These are phyloP conservation scores for Ophiodon elongatus DNA, from an alignment of 2,113 vertebrate species.

Conservation along the genomic window DNA sequence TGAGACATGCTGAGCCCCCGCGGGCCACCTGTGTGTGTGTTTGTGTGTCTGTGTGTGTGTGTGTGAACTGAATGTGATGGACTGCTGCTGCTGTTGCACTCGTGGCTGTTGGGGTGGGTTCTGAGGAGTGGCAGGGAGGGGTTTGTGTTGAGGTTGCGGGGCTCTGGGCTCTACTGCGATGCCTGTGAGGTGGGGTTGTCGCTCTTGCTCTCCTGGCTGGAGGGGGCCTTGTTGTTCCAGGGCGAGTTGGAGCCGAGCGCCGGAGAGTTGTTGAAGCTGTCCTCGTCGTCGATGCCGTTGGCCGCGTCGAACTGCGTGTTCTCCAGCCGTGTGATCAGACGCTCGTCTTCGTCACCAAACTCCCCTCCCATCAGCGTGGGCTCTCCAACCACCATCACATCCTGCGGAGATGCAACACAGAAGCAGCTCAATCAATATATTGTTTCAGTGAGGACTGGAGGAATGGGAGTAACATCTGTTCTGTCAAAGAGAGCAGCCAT, in stretches of 20 bases:
- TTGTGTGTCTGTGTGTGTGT: neutral
- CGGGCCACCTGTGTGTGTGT: slow-evolving; percentile 35
- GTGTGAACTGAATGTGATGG: slow-evolving; percentile 4
- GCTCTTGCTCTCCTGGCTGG: slow-evolving; percentile 99
- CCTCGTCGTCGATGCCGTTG: slow-evolving; percentile 98
- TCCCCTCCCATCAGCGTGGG: slow-evolving; percentile 99
- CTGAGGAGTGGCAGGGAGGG: slow-evolving; percentile 52
- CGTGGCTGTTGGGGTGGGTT: slow-evolving; percentile 66
- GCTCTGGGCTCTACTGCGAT: slow-evolving; percentile 91
- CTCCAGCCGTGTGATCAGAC: slow-evolving; percentile 98
- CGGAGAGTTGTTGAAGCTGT: slow-evolving; percentile 99
- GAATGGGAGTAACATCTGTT: neutral
- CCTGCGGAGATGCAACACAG: slow-evolving; percentile 82
- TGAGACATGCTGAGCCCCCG: slow-evolving; percentile 36
- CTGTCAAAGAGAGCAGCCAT: neutral
- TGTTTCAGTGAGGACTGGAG: neutral
- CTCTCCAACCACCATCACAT: slow-evolving; percentile 99
- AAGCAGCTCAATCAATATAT: neutral
- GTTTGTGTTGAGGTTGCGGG: slow-evolving; percentile 53
- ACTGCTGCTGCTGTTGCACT: slow-evolving; percentile 65
- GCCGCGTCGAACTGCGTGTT: slow-evolving; percentile 99
- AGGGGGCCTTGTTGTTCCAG: slow-evolving; percentile 99
- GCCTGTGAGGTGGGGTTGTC: slow-evolving; percentile 99
- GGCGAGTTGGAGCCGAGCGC: slow-evolving; percentile 98
- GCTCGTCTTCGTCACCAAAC: slow-evolving; percentile 98